Base-by-base conservation (phyloP, 2,797 vertebrate species). In the Peromyscus melanophrys region DNA sequence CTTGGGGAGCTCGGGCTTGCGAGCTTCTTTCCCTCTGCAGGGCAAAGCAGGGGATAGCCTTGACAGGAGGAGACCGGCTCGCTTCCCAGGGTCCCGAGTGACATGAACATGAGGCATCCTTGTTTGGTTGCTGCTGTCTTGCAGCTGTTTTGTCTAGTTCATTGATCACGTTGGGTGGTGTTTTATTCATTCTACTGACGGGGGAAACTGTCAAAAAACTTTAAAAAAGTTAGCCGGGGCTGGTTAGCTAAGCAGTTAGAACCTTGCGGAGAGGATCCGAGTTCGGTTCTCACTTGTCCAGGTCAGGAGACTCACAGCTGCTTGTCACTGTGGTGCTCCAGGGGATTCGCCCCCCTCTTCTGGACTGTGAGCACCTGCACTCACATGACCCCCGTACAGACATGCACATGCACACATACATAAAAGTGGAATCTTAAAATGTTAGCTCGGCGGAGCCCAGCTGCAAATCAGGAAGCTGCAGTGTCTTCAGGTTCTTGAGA, bases 11-110 rank as follows among this genome's bases (percentile, higher is more conserved):
- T 89, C 84, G 40, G 67, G 89, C 90, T 81, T 75, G 40, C 13
- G 34, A 63, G 55, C 78, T 69, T 65, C 95, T 92, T 96, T 94
- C 37, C 17, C 40, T 52, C n/a, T 61, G 89, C 69, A 34, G 4
- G n/a, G 85, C 11, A 63, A n/a, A 65, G 65, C 76, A 25, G 19
- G 81, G 73, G 52, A n/a, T 10, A 25, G 1, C 65, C 78, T 61
- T 77, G 13, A 27, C 23, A 25, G 67, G 37, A n/a, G 59, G 57
- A 31, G 52, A 29, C 81, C 65, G 29, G 82, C 13, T 67, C 43
- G 10, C 65, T 23, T 67, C 61, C 57, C 7, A 3, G 25, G 65
- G 95, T 84, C 80, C 23, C 37, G 23, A 2, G 55, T 43, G 92
- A 52, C 63, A 21, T 49, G 4, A 80, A 63, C 63, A 0, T 55